Conservation (phyloP, 2,797 vertebrate species). For the Arctocebus calabarensis region DNA sequence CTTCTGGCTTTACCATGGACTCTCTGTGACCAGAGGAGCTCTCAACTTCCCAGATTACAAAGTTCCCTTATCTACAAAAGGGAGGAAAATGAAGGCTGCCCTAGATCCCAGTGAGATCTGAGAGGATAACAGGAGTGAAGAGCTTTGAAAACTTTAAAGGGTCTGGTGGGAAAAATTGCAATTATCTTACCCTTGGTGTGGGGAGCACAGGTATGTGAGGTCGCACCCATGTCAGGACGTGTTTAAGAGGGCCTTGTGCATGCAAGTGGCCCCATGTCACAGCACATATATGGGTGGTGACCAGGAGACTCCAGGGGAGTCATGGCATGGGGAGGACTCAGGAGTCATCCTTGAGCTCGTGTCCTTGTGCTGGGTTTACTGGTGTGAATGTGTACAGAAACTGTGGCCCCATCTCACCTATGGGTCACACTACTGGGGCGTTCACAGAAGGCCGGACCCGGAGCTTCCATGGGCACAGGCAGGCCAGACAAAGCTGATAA, state of each 20-base stretch:
- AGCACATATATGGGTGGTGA: background rate
- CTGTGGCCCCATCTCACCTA: background rate
- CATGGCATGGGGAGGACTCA: background rate
- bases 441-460: background rate
- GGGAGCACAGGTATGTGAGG: background rate
- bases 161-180: background rate
- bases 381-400: background rate
- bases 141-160: background rate
- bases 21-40: background rate
- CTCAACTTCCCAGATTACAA: background rate
- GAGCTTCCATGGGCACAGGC: background rate
- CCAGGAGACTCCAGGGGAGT: background rate
- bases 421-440: background rate
- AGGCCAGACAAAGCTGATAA: background rate
- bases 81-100: background rate
- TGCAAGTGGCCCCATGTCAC: background rate
- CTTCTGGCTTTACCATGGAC: background rate
- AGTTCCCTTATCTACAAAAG: background rate
- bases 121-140: constrained; percentile 1
- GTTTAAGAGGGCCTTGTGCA: background rate
- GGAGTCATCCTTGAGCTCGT: background rate
- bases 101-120: background rate
- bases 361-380: background rate
- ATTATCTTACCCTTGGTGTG: no score
- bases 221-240: background rate